Evolutionary conservation across 2,888 invertebrate genomes (phyloP), one percentile per base, ranked within the genome.

Genomic region (Silvanus unidentatus): DNA sequence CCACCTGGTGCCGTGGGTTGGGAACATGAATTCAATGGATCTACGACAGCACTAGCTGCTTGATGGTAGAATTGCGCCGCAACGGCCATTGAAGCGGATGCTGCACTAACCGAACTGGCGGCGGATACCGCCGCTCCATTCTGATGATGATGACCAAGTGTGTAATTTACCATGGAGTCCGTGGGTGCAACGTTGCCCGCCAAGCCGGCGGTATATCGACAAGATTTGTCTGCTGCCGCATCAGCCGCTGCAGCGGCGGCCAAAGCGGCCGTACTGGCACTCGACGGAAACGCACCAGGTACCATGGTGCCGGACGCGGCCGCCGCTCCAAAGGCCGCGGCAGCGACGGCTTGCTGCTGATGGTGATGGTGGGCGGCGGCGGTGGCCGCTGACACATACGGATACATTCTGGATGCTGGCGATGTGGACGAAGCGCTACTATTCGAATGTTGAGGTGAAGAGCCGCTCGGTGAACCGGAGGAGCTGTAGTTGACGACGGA

Each of bases 51-150:
- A 59, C 83, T 79, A 44, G 80, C 80, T 12, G 85, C 84, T 68
- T 92, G 91, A 71, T 93, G 91, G 75, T 92, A 92, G 75, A 92
- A 92, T 73, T 91, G 90, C 16, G 92, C 91, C 47, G 75, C 76
- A 48, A 75, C 75, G 47, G 75, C 75, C 71, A 77, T 75, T 42
- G 75, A 75, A 32, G 89, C 86, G 36, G 84, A 83, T 16, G 86
- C 85, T 28, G 85, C 86, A 40, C 85, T 81, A 8, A 83, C 85
- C 14, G 85, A 84, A 54, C 74, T 76, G 35, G 77, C 78, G 50
- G 85, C 83, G 30, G 84, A 82, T 2, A 81, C 82, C 8, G 77
- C 77, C 11, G 78, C 76, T 47, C 77, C 77, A 45, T 79, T 79
- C 64, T 79, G 79, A 59, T 86, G 85, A 69, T 86, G 85, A 68